A percentile compares a stretch with the other conserved stretches of the same genome.
These are phyloP conservation scores for Sympetrum striolatum DNA, from an alignment of 2,888 invertebrate genomes.

Conservation along the genomic window DNA sequence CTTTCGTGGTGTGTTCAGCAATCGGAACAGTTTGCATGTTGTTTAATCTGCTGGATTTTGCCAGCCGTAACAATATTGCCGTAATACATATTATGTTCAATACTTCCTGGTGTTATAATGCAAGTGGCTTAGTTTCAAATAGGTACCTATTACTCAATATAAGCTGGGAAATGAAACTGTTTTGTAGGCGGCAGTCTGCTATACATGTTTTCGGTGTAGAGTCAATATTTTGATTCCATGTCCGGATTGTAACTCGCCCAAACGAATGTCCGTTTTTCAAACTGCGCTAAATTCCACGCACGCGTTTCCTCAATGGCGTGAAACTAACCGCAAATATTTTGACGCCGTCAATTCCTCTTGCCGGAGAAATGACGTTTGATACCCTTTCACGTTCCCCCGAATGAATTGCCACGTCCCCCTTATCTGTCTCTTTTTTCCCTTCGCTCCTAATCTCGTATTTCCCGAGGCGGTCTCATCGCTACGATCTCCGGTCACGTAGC, in stretches of 20 bases:
- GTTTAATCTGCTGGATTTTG: too few relatives aligned
- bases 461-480: neutral
- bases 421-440: neutral
- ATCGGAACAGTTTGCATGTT: too few relatives aligned
- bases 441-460: neutral
- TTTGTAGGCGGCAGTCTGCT: too few relatives aligned
- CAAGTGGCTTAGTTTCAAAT: too few relatives aligned
- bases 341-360: neutral
- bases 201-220: too few relatives aligned
- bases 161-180: too few relatives aligned
- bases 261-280: neutral
- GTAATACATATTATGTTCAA: too few relatives aligned
- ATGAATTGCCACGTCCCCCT: neutral
- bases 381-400: neutral
- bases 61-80: too few relatives aligned
- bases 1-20: too few relatives aligned
- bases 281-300: neutral
- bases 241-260: neutral
- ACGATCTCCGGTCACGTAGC: conserved; percentile 29
- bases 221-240: too few relatives aligned
- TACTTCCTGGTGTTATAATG: too few relatives aligned
- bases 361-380: neutral
- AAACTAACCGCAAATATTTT: neutral
- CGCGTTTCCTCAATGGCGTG: neutral
- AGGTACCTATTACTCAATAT: too few relatives aligned